Evolutionary conservation across 2,797 vertebrate species (phyloP).

Genomic region (Lindbergichthys nudifrons): DNA sequence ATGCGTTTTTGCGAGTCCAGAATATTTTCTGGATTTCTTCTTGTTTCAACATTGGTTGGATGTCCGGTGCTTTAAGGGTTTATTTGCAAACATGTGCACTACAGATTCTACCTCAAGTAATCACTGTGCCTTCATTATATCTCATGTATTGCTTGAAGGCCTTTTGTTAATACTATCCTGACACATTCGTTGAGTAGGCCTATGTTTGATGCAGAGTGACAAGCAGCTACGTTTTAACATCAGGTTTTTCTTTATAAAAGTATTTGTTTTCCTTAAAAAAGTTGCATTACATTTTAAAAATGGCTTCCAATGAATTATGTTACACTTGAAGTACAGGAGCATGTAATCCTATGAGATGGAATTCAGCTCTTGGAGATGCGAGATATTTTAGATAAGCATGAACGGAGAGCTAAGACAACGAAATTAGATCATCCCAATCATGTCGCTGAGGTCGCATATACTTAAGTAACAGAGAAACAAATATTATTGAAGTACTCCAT

Average conservation of each 20-base stretch:
- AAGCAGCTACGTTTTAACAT: neutral
- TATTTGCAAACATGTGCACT: neutral
- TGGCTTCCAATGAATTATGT: neutral
- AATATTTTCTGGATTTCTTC: neutral
- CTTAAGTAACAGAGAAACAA: no score
- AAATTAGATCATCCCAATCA: no score
- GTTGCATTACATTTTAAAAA: neutral
- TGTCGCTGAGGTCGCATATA: no score
- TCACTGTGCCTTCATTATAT: constrained; percentile 4
- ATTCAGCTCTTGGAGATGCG: neutral
- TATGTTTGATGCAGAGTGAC: constrained; percentile 11
- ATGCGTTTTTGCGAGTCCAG: neutral
- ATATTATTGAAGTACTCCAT: no score
- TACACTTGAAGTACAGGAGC: neutral
- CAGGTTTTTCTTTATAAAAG: neutral
- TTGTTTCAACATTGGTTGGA: neutral
- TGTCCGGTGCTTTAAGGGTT: constrained; percentile 1
- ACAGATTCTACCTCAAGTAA: neutral
- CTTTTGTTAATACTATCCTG: constrained; percentile 29
- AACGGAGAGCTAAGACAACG: no score
- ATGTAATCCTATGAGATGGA: no score
- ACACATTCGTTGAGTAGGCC: neutral
- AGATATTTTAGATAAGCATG: neutral
- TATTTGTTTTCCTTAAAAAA: neutral
- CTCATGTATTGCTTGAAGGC: constrained; percentile 10